Conservation (phyloP, 1,140 invertebrate species). For the Aphelinus certus region DNA sequence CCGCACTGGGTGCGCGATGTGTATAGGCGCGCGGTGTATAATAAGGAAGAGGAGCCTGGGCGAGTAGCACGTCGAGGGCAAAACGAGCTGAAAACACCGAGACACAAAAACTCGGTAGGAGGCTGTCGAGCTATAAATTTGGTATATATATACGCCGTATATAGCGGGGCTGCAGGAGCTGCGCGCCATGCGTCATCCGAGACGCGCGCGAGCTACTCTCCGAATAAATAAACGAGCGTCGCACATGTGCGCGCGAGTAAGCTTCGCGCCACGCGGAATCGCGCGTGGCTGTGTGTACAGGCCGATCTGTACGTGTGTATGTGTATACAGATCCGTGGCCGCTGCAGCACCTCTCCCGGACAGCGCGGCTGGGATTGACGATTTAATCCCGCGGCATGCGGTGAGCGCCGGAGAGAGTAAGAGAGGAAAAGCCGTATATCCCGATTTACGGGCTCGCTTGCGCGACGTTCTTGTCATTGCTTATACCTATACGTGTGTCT, state of each 20-base stretch:
- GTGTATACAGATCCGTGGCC: background rate
- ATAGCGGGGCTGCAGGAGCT: conserved; percentile 39
- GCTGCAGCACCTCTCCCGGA: conserved; percentile 13
- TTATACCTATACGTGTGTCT: too few relatives aligned
- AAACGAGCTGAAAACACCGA: background rate
- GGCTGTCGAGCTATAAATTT: too few relatives aligned
- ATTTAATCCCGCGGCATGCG: conserved; percentile 40
- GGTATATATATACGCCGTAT: conserved; percentile 22
- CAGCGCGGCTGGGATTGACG: conserved; percentile 40
- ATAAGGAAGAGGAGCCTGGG: background rate
- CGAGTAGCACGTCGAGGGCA: background rate
- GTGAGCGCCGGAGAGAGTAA: background rate
- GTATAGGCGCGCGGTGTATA: background rate
- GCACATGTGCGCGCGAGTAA: background rate
- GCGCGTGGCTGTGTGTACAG: background rate
- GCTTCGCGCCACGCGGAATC: too few relatives aligned
- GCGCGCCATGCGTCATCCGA: conserved; percentile 55
- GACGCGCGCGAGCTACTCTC: conserved; percentile 40
- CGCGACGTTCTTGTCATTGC: too few relatives aligned
- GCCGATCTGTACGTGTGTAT: background rate
- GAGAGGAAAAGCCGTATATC: background rate
- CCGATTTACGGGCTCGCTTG: too few relatives aligned
- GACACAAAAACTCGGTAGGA: too few relatives aligned
- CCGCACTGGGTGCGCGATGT: too few relatives aligned
- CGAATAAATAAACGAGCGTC: conserved; percentile 57